A percentile compares a stretch with the other conserved stretches of the same genome.
Evolutionary conservation across 2,113 vertebrate species (phyloP).

Genomic region (Oceanodroma tethys): DNA sequence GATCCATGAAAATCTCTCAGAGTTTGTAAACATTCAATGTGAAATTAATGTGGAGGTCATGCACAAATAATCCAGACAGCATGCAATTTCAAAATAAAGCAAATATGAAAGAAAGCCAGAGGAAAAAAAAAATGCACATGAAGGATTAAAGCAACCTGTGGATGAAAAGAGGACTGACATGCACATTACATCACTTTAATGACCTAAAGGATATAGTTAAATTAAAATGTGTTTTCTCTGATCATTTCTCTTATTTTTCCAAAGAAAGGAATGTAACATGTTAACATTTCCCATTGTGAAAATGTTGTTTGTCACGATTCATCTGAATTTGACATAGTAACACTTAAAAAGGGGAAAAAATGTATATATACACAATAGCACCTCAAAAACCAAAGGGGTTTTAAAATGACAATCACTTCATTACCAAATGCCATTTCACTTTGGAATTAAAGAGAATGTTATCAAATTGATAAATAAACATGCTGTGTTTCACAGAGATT

Average conservation of each 20-base stretch:
- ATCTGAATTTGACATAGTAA: slow-evolving; percentile 42
- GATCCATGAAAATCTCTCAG: slow-evolving; percentile 50
- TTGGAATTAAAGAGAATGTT: slow-evolving; percentile 10
- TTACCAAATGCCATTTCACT: slow-evolving; percentile 29
- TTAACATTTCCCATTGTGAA: slow-evolving; percentile 69
- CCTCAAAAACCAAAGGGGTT: slow-evolving; percentile 2
- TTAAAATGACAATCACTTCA: not conserved
- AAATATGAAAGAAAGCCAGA: slow-evolving; percentile 64
- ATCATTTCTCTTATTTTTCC: slow-evolving; percentile 56
- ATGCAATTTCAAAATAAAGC: slow-evolving; percentile 71
- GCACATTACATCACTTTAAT: slow-evolving; percentile 50
- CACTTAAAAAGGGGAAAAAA: slow-evolving; percentile 36
- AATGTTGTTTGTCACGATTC: slow-evolving; percentile 59
- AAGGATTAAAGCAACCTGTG: slow-evolving; percentile 21
- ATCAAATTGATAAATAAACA: not conserved
- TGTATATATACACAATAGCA: not conserved
- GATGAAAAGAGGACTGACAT: slow-evolving; percentile 40
- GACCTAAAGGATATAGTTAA: slow-evolving; percentile 56
- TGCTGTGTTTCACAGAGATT: not conserved
- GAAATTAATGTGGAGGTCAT: slow-evolving; percentile 68
- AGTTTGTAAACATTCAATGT: slow-evolving; percentile 63
- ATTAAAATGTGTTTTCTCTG: slow-evolving; percentile 68
- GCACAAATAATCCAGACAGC: slow-evolving; percentile 67
- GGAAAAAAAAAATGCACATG: slow-evolving; percentile 12
- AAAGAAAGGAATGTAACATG: slow-evolving; percentile 63